Evolutionary conservation across 2,797 vertebrate genomes (phyloP), one percentile per base, ranked within the genome.

Genomic region (Melanotaenia nigrans): DNA sequence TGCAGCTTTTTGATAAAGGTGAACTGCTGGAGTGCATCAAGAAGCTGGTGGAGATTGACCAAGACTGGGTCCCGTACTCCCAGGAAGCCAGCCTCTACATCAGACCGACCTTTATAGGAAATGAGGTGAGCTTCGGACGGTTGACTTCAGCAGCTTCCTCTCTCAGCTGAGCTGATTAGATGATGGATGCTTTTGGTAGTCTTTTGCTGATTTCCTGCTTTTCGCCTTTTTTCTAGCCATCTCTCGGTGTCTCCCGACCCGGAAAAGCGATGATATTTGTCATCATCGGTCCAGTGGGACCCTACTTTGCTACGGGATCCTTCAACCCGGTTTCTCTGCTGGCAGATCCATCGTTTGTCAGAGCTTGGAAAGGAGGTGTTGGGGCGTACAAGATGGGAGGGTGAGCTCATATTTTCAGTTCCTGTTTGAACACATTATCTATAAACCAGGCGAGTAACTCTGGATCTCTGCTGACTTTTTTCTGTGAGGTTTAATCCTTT

Each of bases 321-420:
- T 92, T 98, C 80, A 96, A 65, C 77, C 95, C 97, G 0, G 92
- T 98, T 0, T 96, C 96, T 1, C 93, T 97, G 81, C 86, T 98
- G 83, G 97, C 97, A 0, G 96, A 98, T 79, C 96, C 97, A 0
- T 66, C 82, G 0, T 96, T 91, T 22, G 93, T 96, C 72, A 82
- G 97, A 2, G 96, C 97, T 25, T 96, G 95, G 94, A 65, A 87
- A n/a, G 97, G 97, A 0, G 97, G 97, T 0, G 96, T 97, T 0
- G 97, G 97, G 0, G 89, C 95, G 57, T 96, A 71, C 76, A 98
- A 98, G 83, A 79, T 97, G 82, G 97, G 96, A n/a, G 95, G 96
- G 97, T 98, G 83, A 95, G 96, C 88, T 25, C 55, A n/a, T 8
- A 2, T 58, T 8, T 5, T 14, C 7, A 49, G 10, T 8, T 11